phyloP scores from a whole-genome alignment of 2,113 vertebrate genomes.

The Speoplatyrhinus poulsoni region DNA sequence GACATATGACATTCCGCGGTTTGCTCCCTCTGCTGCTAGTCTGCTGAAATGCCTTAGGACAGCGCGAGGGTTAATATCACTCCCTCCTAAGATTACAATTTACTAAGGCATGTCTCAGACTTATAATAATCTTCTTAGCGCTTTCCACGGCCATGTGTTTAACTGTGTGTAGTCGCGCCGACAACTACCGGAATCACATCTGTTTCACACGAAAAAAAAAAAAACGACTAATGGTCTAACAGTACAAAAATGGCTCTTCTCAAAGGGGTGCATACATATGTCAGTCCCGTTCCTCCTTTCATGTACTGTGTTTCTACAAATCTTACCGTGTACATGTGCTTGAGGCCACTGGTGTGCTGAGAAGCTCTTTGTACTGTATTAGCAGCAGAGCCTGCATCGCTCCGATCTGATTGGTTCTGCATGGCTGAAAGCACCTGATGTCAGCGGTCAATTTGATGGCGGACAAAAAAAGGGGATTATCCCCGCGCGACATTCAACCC shows the following conservation, averaged over 20 bases:
- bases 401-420: slow-evolving; percentile 63
- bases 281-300: slow-evolving; percentile 62
- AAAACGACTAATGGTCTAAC: slow-evolving; percentile 61
- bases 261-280: slow-evolving; percentile 71
- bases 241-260: slow-evolving; percentile 67
- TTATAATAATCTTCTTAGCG: not conserved
- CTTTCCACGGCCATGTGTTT: not conserved
- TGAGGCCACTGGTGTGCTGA: slow-evolving; percentile 54
- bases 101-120: not conserved
- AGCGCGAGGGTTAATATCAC: no score
- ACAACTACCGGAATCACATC: slow-evolving; percentile 23
- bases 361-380: slow-evolving; percentile 73
- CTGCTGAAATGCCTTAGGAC: no score
- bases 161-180: slow-evolving; percentile 26
- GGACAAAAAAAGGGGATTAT: slow-evolving; percentile 65
- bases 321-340: slow-evolving; percentile 65
- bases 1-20: no score
- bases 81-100: not conserved
- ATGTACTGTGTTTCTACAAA: slow-evolving; percentile 62
- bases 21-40: no score
- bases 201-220: slow-evolving; percentile 38
- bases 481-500: slow-evolving; percentile 58
- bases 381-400: slow-evolving; percentile 54
- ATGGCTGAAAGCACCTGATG: slow-evolving; percentile 60
- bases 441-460: slow-evolving; percentile 67